A percentile compares a stretch with the other conserved stretches of the same genome.
Conservation (phyloP, 2,888 invertebrate species). For the Pyrrhosoma nymphula region DNA sequence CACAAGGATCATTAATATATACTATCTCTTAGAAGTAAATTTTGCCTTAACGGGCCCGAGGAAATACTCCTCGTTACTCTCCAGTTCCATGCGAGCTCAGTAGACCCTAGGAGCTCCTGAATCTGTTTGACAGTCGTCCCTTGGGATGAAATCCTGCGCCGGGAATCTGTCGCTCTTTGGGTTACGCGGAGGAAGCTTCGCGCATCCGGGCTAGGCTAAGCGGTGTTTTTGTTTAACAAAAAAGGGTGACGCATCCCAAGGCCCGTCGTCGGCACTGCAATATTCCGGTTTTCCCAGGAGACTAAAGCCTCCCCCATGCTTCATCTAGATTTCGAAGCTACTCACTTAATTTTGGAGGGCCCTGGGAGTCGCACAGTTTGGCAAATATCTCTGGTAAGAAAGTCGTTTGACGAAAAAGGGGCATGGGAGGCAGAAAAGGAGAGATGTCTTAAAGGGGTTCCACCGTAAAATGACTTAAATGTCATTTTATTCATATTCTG, state of each 20-base stretch:
- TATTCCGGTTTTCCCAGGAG: neutral
- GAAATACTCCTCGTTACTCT: neutral
- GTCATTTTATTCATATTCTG: too few relatives aligned
- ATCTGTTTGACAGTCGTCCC: constrained; percentile 6
- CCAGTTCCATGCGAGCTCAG: neutral
- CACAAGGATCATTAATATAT: neutral
- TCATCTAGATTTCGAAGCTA: neutral
- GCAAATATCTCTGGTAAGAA: too few relatives aligned
- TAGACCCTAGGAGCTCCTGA: neutral
- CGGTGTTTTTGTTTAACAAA: neutral
- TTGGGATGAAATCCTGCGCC: neutral
- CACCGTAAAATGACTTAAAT: too few relatives aligned
- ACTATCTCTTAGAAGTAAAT: neutral
- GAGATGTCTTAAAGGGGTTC: too few relatives aligned
- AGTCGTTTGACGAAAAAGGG: too few relatives aligned
- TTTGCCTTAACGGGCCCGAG: neutral
- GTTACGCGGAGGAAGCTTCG: neutral
- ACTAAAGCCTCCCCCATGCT: neutral
- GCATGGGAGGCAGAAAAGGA: too few relatives aligned
- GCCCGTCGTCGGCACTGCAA: neutral
- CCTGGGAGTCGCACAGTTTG: too few relatives aligned
- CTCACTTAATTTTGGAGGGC: neutral
- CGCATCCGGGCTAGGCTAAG: neutral
- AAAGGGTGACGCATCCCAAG: neutral
- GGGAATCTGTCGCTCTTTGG: neutral